These are phyloP conservation scores for Caerostris extrusa DNA, from an alignment of 1,140 invertebrate species.

Conservation along the genomic window DNA sequence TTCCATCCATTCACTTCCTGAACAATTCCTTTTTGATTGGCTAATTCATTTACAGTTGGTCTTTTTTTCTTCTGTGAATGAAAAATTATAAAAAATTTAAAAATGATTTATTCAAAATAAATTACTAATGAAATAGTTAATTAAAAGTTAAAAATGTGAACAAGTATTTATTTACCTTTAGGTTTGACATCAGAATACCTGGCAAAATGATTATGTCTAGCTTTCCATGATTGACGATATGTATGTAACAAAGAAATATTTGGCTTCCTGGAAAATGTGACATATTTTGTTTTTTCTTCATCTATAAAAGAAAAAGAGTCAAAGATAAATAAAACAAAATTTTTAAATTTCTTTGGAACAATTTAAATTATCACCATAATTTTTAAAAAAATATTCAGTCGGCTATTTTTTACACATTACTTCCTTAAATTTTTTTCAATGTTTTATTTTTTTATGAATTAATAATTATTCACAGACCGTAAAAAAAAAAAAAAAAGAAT, in stretches of 20 bases:
- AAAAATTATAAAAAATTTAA: not conserved
- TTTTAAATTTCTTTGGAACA: no score
- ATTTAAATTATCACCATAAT: no score
- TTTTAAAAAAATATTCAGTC: no score
- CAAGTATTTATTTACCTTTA: slow-evolving; percentile 82
- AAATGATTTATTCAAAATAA: not conserved
- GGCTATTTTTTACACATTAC: no score
- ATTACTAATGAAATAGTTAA: not conserved
- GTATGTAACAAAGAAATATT: slow-evolving; percentile 82
- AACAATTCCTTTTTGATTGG: slow-evolving; percentile 92
- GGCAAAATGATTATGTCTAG: slow-evolving; percentile 90
- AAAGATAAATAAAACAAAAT: no score
- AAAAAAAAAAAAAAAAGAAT: not conserved
- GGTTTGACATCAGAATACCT: slow-evolving; percentile 93
- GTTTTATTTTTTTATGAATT: not conserved
- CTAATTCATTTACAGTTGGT: slow-evolving; percentile 92
- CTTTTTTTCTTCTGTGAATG: slow-evolving; percentile 87
- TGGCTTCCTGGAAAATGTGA: slow-evolving; percentile 80
- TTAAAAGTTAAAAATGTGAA: not conserved
- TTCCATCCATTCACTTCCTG: slow-evolving; percentile 98
- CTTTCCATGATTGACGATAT: slow-evolving; percentile 85
- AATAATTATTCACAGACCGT: not conserved
- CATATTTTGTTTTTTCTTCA: slow-evolving; percentile 81
- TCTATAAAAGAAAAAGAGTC: slow-evolving; percentile 78
- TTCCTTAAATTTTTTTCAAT: no score